Evolutionary conservation across 35 echinoderm and acorn worm species (phyloP).

Genomic region (Apostichopus japonicus): DNA sequence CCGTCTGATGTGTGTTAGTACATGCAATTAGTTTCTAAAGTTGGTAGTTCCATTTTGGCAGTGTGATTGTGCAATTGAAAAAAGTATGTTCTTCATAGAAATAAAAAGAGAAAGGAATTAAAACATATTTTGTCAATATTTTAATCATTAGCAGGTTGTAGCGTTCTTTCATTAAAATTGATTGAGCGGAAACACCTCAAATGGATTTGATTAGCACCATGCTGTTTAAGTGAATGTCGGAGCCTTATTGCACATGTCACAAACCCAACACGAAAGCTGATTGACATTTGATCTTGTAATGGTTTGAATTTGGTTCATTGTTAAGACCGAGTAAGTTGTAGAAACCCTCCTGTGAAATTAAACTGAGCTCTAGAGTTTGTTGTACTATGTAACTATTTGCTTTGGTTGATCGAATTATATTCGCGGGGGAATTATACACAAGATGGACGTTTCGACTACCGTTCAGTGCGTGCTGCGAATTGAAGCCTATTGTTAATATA

Average conservation of each 20-base stretch:
- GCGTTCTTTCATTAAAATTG: background rate
- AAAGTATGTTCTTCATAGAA: too few relatives aligned
- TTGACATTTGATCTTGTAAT: background rate
- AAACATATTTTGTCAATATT: background rate
- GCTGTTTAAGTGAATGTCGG: background rate
- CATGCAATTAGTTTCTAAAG: too few relatives aligned
- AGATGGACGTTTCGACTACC: background rate
- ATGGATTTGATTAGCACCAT: background rate
- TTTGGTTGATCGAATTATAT: too few relatives aligned
- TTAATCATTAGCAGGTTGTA: slow-evolving; percentile 23
- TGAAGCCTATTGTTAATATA: background rate
- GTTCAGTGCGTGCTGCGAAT: background rate
- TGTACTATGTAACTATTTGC: too few relatives aligned
- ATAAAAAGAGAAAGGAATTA: background rate
- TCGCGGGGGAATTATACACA: background rate
- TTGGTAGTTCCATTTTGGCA: too few relatives aligned
- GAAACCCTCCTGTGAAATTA: background rate
- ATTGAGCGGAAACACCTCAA: background rate
- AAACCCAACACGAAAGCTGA: background rate
- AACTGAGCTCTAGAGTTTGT: too few relatives aligned
- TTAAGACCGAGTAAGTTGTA: background rate
- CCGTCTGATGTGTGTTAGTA: too few relatives aligned
- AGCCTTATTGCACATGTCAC: background rate
- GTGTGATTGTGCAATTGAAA: too few relatives aligned
- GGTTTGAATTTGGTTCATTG: background rate